Base-by-base conservation (phyloP, 53 echinoderm and acorn worm species). In the Mesocentrotus franciscanus region DNA sequence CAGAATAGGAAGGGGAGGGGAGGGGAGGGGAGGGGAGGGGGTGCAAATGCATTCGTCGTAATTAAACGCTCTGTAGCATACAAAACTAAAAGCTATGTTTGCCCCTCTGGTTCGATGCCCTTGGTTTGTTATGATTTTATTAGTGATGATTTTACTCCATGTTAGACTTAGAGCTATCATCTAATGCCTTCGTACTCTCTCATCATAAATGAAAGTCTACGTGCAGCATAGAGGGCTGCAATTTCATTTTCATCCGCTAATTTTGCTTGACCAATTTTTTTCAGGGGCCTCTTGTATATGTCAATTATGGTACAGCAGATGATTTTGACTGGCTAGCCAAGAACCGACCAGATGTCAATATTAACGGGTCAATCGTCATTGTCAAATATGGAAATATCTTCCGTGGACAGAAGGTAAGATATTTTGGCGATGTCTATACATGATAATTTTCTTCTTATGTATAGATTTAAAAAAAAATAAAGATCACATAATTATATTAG, bases 281-380 rank as follows among this genome's bases (percentile, higher is more conserved):
- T 24, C 79, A 99, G 99, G 98, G 98, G 6, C 98, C 98, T 42
- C 92, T 99, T 71, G 98, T 99, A 20, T 99, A 99, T 62, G 98
- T 98, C 18, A 99, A 99, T 85, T 99, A 96, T 71, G 99, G 96
- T 34, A 84, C 96, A 55, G 96, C 96, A 62, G 97, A 97, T 78
- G 99, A 99, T 87, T 99, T 98, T 59, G 96, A 97, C 34, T 76
- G 93, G 39, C 91, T 99, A 39, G 95, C 95, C 20, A 91, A 92
- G 11, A 95, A 95, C 84, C 59, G 71, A 16, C 92, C 95, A 1
- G 62, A 95, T 1, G 93, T 99, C 72, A 97, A 96, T 85, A 96
- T 97, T 20, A 94, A 96, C 12, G 99, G 99, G 15, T 97, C 97
- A 85, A 97, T 99, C 32, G 97, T 95, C 16, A 96, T 99, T 14